phyloP scores from a whole-genome alignment of 2,888 invertebrate genomes.

The Acrocyrtus sp. region DNA sequence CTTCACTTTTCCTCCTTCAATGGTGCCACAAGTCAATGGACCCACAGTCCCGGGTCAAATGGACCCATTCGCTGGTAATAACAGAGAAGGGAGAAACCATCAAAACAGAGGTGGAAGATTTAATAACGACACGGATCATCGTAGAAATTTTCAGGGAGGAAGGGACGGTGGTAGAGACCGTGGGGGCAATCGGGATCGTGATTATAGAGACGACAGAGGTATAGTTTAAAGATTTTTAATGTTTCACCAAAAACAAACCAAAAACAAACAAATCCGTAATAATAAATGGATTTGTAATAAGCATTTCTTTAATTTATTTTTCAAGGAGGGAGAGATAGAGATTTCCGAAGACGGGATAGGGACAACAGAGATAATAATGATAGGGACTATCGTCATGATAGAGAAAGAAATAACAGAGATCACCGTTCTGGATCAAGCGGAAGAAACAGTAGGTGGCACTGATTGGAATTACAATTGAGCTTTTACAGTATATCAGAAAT shows the following conservation, averaged over 20 bases:
- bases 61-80: constrained; percentile 16
- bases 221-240: background rate
- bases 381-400: constrained; percentile 61
- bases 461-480: too few relatives aligned
- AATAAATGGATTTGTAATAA: too few relatives aligned
- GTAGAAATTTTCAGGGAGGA: constrained; percentile 34
- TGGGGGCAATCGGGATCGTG: constrained; percentile 40
- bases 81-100: too few relatives aligned
- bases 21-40: constrained; percentile 10
- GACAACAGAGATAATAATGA: constrained; percentile 33
- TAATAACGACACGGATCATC: constrained; percentile 13
- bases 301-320: background rate
- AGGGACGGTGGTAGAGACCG: constrained; percentile 38
- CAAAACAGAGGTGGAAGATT: constrained; percentile 13
- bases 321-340: constrained; percentile 20
- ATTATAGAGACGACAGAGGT: constrained; percentile 66
- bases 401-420: constrained; percentile 32
- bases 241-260: too few relatives aligned
- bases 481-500: too few relatives aligned
- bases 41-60: background rate
- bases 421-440: constrained; percentile 68
- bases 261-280: background rate
- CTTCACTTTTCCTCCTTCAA: constrained; percentile 36
- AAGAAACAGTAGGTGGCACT: constrained; percentile 69
- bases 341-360: constrained; percentile 39